Percentiles rank a stretch among this genome's conserved stretches.
These are phyloP conservation scores for Neosilurus hyrtlii DNA, from an alignment of 2,797 vertebrate species.

Conservation along the genomic window DNA sequence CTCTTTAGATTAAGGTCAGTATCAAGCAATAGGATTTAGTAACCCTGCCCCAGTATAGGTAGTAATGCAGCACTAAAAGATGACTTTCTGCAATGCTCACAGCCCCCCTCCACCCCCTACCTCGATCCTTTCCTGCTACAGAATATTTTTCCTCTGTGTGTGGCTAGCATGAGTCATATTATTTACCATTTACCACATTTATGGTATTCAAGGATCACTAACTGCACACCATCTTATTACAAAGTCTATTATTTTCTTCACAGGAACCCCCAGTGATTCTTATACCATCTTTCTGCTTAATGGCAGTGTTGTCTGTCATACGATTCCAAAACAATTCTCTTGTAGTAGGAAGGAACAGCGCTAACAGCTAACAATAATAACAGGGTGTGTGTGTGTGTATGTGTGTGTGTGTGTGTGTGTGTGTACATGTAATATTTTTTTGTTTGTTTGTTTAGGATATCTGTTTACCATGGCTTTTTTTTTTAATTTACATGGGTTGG, in stretches of 20 bases:
- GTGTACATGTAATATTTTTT: too few species aligned
- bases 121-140: too few species aligned
- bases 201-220: conserved; percentile 26
- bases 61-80: conserved; percentile 24
- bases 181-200: conserved; percentile 27
- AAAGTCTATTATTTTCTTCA: conserved; percentile 61
- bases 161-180: conserved; percentile 21
- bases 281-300: neutral
- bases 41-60: neutral
- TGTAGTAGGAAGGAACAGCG: neutral
- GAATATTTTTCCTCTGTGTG: neutral
- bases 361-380: neutral
- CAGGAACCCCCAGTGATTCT: conserved; percentile 40
- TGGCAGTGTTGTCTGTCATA: conserved; percentile 13
- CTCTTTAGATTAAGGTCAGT: neutral
- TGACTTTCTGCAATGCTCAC: conserved; percentile 6
- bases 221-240: conserved; percentile 45
- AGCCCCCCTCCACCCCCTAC: too few species aligned
- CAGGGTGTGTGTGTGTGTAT: too few species aligned
- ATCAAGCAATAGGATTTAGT: neutral
- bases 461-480: neutral
- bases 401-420: too few species aligned
- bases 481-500: neutral
- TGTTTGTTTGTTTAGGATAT: neutral
- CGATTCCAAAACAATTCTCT: neutral